Evolutionary conservation across 1,140 invertebrate species (phyloP).

Genomic region (Drosophila prosaltans): DNA sequence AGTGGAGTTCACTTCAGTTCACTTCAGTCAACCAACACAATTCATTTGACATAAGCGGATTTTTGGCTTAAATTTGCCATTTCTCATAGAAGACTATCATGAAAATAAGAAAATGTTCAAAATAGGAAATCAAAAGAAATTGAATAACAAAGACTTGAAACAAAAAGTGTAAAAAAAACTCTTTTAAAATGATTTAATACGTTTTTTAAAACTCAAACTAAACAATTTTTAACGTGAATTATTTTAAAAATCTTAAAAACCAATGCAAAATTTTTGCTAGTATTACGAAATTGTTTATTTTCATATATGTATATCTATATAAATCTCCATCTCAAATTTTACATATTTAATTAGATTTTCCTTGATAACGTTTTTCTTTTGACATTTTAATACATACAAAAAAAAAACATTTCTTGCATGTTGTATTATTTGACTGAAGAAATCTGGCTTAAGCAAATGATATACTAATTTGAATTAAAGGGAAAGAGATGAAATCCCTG

Average conservation of each 20-base stretch:
- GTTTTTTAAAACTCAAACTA: no score
- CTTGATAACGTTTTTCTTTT: background rate
- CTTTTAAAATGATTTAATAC: no score
- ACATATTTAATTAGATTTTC: conserved; percentile 1
- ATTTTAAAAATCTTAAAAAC: no score
- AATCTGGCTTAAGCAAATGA: conserved; percentile 7
- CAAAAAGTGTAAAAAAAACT: no score
- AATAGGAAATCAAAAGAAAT: no score
- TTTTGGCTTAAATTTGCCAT: conserved; percentile 5
- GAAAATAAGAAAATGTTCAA: no score
- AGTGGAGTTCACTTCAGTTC: background rate
- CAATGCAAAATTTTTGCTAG: no score
- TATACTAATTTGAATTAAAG: background rate
- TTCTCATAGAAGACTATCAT: background rate
- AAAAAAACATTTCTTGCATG: background rate
- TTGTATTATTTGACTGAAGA: conserved; percentile 3
- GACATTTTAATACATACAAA: background rate
- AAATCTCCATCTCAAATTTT: background rate
- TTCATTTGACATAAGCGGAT: conserved; percentile 13
- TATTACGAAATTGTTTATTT: no score
- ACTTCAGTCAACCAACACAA: conserved; percentile 8
- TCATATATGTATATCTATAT: no score
- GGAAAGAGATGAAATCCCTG: background rate
- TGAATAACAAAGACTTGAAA: no score
- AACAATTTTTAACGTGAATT: no score